Percentiles rank a stretch among this genome's conserved stretches.
phyloP scores from a whole-genome alignment of 2,797 vertebrate species.

The Acropternis orthonyx region DNA sequence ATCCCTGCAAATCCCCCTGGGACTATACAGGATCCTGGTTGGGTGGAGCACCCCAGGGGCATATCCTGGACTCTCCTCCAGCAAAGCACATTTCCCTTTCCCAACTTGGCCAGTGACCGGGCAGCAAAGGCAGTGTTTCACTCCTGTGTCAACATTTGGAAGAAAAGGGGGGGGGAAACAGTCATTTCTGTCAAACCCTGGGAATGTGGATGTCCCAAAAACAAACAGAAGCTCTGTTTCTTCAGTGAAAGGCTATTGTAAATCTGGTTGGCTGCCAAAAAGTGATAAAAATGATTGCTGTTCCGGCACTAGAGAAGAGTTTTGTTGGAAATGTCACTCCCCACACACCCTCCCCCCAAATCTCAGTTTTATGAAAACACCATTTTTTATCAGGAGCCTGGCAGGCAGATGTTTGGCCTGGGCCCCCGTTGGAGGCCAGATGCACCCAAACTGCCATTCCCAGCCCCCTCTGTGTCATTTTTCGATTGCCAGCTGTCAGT shows the following conservation, averaged over 20 bases:
- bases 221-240: slow-evolving; percentile 66
- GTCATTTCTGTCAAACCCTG: slow-evolving; percentile 43
- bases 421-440: neutral
- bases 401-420: slow-evolving; percentile 7
- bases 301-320: slow-evolving; percentile 40
- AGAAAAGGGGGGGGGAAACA: neutral
- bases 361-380: slow-evolving; percentile 42
- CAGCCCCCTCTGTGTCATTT: neutral
- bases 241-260: slow-evolving; percentile 34
- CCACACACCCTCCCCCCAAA: neutral
- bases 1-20: neutral
- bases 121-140: slow-evolving; percentile 14
- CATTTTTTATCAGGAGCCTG: neutral
- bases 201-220: slow-evolving; percentile 34
- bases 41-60: neutral
- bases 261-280: slow-evolving; percentile 57
- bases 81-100: neutral
- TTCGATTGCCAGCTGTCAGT: neutral
- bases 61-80: neutral
- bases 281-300: slow-evolving; percentile 68
- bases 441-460: neutral
- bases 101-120: neutral
- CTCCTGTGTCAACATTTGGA: slow-evolving; percentile 61
- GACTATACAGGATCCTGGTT: accelerated
- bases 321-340: slow-evolving; percentile 30